Evolutionary conservation across 1,140 invertebrate species (phyloP), one percentile per base, ranked within the genome.

Genomic region (Drosophila truncata): DNA sequence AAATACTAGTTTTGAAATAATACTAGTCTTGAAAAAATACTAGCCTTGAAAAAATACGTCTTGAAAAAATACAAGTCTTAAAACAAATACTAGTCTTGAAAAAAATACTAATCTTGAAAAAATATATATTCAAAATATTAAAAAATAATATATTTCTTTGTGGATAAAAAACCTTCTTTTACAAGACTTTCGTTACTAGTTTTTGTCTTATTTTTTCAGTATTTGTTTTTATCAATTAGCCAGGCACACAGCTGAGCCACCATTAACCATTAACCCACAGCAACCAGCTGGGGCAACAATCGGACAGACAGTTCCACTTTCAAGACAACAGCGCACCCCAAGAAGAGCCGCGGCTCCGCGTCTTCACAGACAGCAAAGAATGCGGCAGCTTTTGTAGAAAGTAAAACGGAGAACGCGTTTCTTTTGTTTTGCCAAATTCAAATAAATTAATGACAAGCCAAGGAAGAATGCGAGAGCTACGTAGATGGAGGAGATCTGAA

Each of bases 361-460:
- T 14, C 25, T n/a, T n/a, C 23, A 23, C 25, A 46, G 67, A 39
- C 42, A 25, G 33, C 25, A n/a, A 31, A 70, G 69, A 71, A 58
- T 71, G 64, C 49, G 49, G 23, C 41, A 23, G n/a, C n/a, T n/a
- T n/a, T 54, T 66, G 66, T 80, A 83, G 84, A 87, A 87, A 87
- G 84, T 90, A 84, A 88, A 87, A 70, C 82, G 80, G 35, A 62
- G 50, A 63, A 70, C 46, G 52, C 42, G 42, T 77, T 59, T 77
- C 25, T 78, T 67, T 77, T 77, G 52, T 76, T 77, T 77, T 75
- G 63, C 80, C 69, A 88, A 87, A 88, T 84, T 84, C 57, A 83
- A 83, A 83, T 65, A 70, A 83, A 60, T 88, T 72, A 71, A 78
- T 58, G 55, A 71, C 66, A 13, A 52, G 57, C 31, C 31, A 27